Evolutionary conservation across 2,113 vertebrate species (phyloP).

Genomic region (Motacilla alba): DNA sequence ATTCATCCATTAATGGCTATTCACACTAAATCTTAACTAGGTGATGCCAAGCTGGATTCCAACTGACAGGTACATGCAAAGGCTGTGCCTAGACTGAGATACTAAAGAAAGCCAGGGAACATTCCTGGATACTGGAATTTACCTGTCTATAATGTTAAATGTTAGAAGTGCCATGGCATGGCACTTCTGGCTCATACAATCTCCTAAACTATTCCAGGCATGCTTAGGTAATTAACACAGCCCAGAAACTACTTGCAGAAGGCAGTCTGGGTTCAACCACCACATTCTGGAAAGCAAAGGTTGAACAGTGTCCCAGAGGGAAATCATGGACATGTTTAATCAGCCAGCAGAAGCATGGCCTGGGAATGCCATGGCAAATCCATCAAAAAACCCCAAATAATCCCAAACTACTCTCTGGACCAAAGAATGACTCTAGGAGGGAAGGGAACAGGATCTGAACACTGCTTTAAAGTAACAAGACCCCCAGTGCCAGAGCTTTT

Average conservation of each 20-base stretch:
- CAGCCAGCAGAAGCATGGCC: neutral
- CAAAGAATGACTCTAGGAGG: neutral
- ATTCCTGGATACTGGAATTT: neutral
- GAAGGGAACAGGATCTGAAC: neutral
- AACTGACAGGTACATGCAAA: neutral
- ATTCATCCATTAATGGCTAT: neutral
- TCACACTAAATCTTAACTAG: neutral
- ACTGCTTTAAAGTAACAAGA: neutral
- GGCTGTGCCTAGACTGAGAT: neutral
- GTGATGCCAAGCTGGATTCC: neutral
- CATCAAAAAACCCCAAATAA: neutral
- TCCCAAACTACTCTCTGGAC: neutral
- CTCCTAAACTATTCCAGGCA: neutral
- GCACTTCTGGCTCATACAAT: neutral
- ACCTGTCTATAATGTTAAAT: neutral
- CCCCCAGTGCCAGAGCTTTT: neutral
- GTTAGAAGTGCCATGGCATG: neutral
- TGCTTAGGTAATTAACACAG: neutral
- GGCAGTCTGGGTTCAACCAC: neutral
- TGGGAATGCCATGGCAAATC: neutral
- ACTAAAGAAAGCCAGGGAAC: neutral
- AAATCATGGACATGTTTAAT: neutral
- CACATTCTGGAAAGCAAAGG: neutral
- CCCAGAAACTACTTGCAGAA: neutral
- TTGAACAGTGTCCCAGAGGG: neutral